Base-by-base conservation (phyloP, 2,888 invertebrate genomes). In the Bruchidius siliquastri region DNA sequence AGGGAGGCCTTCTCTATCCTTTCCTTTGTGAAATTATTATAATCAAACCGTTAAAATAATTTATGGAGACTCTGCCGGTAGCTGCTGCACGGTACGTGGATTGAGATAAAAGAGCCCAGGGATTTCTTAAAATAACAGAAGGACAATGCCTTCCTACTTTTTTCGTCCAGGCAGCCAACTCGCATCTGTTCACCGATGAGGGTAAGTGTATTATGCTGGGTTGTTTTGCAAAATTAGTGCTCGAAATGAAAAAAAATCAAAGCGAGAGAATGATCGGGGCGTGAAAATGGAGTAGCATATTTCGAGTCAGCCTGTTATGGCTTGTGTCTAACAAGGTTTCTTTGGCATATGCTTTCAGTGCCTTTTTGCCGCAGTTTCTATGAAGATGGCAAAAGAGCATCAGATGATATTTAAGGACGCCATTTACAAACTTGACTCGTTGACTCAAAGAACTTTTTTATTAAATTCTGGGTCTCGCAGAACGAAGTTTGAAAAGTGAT, bases 41-140 rank as follows among this genome's bases (percentile, higher is more conserved):
- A 72, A 72, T 72, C 72, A 72, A 72, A 72, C 72, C 72, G 72
- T 72, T 72, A 72, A 72, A 72, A 68, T 72, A 72, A 72, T 72
- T 49, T 49, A 49, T 49, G 49, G 49, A 49, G 49, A 49, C 49
- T 49, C 6, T 49, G 18, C 49, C 49, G 26, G 26, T 49, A 13
- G 49, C 49, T 49, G 49, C 49, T 1, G 49, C 49, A 49, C 49
- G 49, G 49, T 49, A 3, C 49, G 49, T 49, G 49, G 49, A 8
- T 49, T 49, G 49, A 49, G 49, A 49, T 49, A 49, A 49, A 49
- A 18, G 49, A 4, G 18, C 49, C 49, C 49, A 49, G 49, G 49
- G 49, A 49, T 49, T 49, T 49, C 49, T 49, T 49, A 49, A 49
- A 49, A 49, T 49, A 49, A 49, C 49, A 49, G 49, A 13, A 49